These are phyloP conservation scores for Mirza zaza DNA, from an alignment of 2,113 vertebrate species.

Conservation along the genomic window DNA sequence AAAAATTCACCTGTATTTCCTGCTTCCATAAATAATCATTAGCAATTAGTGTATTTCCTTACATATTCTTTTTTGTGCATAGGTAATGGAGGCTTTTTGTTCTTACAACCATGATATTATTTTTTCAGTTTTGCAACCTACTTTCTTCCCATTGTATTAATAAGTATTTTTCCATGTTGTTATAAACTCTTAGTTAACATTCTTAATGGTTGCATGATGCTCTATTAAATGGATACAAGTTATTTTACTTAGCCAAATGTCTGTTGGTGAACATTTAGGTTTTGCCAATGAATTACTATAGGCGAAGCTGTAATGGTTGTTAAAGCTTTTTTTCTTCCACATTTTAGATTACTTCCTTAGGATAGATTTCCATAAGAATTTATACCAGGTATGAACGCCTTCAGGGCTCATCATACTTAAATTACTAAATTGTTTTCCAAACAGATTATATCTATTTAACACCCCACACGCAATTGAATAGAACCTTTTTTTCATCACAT, in stretches of 20 bases:
- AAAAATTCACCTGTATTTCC: background rate
- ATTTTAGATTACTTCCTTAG: slow-evolving; percentile 21
- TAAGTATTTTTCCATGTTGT: background rate
- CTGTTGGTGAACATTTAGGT: background rate
- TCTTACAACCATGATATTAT: background rate
- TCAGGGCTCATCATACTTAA: background rate
- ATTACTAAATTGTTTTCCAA: slow-evolving; percentile 56
- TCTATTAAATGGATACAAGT: background rate
- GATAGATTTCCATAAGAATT: background rate
- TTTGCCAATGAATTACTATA: slow-evolving; percentile 1
- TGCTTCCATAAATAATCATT: slow-evolving; percentile 4
- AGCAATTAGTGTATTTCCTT: background rate
- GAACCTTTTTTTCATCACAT: background rate
- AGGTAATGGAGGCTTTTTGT: background rate
- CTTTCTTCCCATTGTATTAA: background rate
- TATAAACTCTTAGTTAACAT: background rate
- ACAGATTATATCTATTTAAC: slow-evolving; percentile 11
- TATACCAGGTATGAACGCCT: background rate
- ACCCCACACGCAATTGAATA: background rate
- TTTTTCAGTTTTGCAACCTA: background rate
- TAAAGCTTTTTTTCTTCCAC: background rate
- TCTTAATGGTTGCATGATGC: background rate
- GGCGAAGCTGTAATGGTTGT: background rate
- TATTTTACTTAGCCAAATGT: background rate
- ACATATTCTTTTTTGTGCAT: background rate